A percentile compares a stretch with the other conserved stretches of the same genome.
Conservation (phyloP, 2,113 vertebrate species). For the Notiomystis cincta region DNA sequence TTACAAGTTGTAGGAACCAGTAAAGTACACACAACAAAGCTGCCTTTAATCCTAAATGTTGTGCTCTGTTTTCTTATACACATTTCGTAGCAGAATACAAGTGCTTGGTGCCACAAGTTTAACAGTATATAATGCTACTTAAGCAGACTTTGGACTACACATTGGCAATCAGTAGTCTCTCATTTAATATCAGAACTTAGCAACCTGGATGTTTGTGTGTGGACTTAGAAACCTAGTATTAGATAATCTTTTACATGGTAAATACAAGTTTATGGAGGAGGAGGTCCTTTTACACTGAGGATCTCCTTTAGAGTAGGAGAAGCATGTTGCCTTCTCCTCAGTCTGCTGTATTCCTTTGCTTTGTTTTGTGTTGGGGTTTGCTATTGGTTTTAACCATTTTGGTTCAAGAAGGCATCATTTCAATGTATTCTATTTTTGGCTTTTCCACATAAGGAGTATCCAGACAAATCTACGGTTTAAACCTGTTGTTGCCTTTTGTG, state of each 20-base stretch:
- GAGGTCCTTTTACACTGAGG: conserved; percentile 37
- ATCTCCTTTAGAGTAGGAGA: conserved; percentile 15
- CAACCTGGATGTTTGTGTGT: conserved; percentile 26
- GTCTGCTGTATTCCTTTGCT: conserved; percentile 41
- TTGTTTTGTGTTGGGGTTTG: neutral
- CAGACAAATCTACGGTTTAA: conserved; percentile 22
- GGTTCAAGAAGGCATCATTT: conserved; percentile 32
- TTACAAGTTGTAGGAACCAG: conserved; percentile 32
- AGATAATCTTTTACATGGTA: conserved; percentile 12
- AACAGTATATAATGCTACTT: neutral
- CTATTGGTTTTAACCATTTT: conserved; percentile 15
- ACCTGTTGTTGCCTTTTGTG: conserved; percentile 36
- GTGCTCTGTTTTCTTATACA: neutral
- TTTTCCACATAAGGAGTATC: conserved; percentile 22
- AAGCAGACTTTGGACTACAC: conserved; percentile 9
- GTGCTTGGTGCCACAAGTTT: conserved; percentile 56
- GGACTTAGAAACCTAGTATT: conserved; percentile 42
- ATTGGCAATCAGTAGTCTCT: conserved; percentile 26
- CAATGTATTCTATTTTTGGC: neutral
- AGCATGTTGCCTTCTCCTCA: conserved; percentile 52
- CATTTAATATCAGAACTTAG: conserved; percentile 22
- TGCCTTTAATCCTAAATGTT: conserved; percentile 65
- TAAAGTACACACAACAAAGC: conserved; percentile 53
- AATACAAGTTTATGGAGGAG: conserved; percentile 20
- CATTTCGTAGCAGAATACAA: conserved; percentile 39